Base-by-base conservation (phyloP, 2,888 invertebrate species). In the Ornithoptera alexandrae region DNA sequence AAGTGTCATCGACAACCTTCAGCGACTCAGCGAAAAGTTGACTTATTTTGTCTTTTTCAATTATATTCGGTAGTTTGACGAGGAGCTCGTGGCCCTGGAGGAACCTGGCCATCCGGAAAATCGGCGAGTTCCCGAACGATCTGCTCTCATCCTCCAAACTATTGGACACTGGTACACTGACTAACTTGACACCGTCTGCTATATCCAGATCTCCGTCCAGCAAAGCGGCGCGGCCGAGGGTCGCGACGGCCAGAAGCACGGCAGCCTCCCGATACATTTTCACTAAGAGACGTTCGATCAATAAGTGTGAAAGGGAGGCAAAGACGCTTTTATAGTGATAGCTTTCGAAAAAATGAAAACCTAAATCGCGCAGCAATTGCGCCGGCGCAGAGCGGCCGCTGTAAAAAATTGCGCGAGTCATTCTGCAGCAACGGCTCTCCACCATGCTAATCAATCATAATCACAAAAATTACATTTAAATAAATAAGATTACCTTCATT, bases 11-110 rank as follows among this genome's bases (percentile, higher is more conserved):
- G n/a, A 90, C 88, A n/a, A 88, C 85, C 67, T 93, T 92, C 74
- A 94, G 72, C 0, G 93, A 90, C 70, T 93, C 93, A 24, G 91
- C 85, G 0, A 95, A 84, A 7, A 94, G 93, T 60, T 92, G 92
- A 76, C 94, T 94, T 70, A 95, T 86, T 73, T 95, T 94, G 24
- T 94, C 94, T 74, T 94, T 94, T 12, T 95, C 95, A 71, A 96
- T 90, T 73, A 97, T 84, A 79, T 95, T 95, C 0, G 95, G 94
- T 67, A 97, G 84, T 78, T 94, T 95, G 71, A 97, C 95, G 78
- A 95, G 94, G 20, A 97, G 81, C 80, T 97, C 97, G 74, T 96
- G 95, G 2, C 93, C 95, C 79, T 95, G 94, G 3, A 97, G 84
- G 76, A 96, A 96, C 77, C 93, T 94, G 20, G 95, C 93, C 77